Evolutionary conservation across 1,140 invertebrate species (phyloP), one percentile per base, ranked within the genome.

Genomic region (Rhagoletis zephyria): DNA sequence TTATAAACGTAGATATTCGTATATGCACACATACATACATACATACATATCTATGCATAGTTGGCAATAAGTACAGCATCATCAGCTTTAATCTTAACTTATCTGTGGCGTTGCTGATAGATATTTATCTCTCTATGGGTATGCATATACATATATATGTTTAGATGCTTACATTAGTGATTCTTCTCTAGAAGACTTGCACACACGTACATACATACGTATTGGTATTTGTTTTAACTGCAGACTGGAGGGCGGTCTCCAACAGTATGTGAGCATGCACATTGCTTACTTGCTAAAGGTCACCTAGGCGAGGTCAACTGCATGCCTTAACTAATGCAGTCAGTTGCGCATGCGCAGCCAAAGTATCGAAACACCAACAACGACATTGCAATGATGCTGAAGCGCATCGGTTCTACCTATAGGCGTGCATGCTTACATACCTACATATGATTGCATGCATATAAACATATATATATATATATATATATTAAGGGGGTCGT

Each of bases 221-320:
- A 40, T 81, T 77, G 6, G 74, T 56, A 81, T 56, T 81, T 56
- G 74, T 81, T 81, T 56, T 59, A 45, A 14, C 14, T 70, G 67
- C 45, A 56, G 74, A n/a, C 0, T 42, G 48, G 74, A 81, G 74
- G 74, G 74, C 74, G 74, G 16, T 81, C n/a, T 81, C 12, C 14
- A 48, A n/a, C 42, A 5, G 40, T 70, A 40, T 14, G 16, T 74
- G 45, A 5, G 5, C 16, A 9, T 81, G 16, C 48, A 56, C 19
- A 48, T 59, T 51, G 89, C 90, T 89, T 90, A 91, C 90, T 91
- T 81, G 30, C 30, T 30, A 81, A 89, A 89, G 91, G 91, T 91
- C 91, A 91, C 87, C 88, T 89, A 86, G 89, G 87, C 87, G 88
- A 91, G 91, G 91, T 91, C 91, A 91, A 85, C 67, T 86, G 59